Conservation (phyloP, 1,140 invertebrate species). For the Drosophila sp. region DNA sequence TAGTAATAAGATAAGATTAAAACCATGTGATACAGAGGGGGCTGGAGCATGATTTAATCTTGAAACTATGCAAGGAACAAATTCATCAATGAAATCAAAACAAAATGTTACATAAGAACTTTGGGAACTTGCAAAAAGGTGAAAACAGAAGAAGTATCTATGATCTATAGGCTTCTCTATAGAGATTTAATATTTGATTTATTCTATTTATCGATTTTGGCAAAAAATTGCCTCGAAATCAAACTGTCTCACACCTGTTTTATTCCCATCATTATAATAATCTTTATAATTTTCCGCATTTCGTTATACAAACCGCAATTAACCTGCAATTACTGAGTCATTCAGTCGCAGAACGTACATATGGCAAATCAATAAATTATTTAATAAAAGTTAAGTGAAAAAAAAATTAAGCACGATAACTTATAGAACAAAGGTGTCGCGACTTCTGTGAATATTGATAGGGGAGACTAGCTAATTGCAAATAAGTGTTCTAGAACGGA, state of each 20-base stretch:
- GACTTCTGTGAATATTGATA: neutral
- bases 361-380: slow-evolving; percentile 5
- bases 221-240: neutral
- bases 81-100: neutral
- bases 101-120: neutral
- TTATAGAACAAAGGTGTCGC: neutral
- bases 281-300: neutral
- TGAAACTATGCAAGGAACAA: neutral
- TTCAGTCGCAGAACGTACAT: neutral
- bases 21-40: neutral
- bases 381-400: neutral
- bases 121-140: neutral
- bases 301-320: neutral
- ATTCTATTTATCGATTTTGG: neutral
- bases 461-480: neutral
- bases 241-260: neutral
- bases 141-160: neutral
- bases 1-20: slow-evolving; percentile 10
- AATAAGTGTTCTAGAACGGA: neutral
- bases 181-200: neutral
- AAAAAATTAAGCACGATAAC: neutral
- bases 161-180: neutral
- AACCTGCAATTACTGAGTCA: neutral
- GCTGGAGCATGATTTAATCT: slow-evolving; percentile 8
- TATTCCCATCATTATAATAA: neutral